Percentiles rank a stretch among this genome's conserved stretches.
phyloP scores from a whole-genome alignment of 92 coral and sea anemone genomes.

The Hydrozoanthus gracilis region DNA sequence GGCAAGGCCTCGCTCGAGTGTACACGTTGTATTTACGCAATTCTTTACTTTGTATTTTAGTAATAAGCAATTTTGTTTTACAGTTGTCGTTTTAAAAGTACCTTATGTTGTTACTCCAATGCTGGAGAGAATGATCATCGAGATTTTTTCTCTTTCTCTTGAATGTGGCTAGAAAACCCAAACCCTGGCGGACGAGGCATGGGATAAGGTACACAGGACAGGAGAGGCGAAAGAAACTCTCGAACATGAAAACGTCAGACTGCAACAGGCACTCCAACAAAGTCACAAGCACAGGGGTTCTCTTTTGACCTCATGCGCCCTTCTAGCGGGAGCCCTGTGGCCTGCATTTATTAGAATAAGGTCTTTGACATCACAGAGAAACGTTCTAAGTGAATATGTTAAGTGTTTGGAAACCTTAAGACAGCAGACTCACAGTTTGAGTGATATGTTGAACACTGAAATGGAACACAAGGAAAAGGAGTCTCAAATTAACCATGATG shows the following conservation, averaged over 20 bases:
- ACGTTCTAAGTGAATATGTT: slow-evolving; percentile 74
- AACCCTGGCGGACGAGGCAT: slow-evolving; percentile 90
- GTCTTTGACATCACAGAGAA: slow-evolving; percentile 83
- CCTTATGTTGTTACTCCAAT: neutral
- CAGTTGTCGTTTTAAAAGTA: neutral
- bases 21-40: too few relatives aligned
- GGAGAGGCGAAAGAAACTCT: slow-evolving; percentile 88
- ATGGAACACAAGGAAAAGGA: slow-evolving; percentile 71
- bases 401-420: slow-evolving; percentile 75
- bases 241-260: slow-evolving; percentile 83
- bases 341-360: slow-evolving; percentile 88
- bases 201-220: slow-evolving; percentile 90
- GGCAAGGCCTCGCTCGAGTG: too few relatives aligned
- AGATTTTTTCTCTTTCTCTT: neutral
- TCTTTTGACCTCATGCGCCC: slow-evolving; percentile 80
- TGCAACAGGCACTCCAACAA: slow-evolving; percentile 80
- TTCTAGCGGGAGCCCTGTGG: slow-evolving; percentile 97
- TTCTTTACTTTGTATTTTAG: neutral
- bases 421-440: slow-evolving; percentile 78
- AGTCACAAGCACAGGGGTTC: slow-evolving; percentile 75
- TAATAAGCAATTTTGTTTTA: neutral
- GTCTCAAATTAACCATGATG: slow-evolving; percentile 43
- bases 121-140: neutral
- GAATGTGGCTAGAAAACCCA: slow-evolving; percentile 81
- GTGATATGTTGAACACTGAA: slow-evolving; percentile 91